Conservation (phyloP, 2,113 vertebrate genomes). For the Tinamus guttatus region DNA sequence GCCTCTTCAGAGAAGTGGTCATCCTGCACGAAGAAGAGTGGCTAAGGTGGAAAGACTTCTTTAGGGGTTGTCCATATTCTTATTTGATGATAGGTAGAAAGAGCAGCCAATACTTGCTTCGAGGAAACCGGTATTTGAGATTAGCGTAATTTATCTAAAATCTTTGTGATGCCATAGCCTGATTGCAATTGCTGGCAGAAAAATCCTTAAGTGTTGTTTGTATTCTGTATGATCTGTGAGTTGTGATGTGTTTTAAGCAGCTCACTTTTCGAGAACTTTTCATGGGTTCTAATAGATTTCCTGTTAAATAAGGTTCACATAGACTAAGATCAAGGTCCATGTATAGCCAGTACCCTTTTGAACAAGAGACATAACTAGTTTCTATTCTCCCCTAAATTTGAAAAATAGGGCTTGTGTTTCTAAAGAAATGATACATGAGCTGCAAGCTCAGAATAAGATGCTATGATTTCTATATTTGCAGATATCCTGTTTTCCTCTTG, state of each 20-base stretch:
- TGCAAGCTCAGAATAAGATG: constrained; percentile 20
- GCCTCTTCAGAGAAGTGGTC: background rate
- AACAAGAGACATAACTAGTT: background rate
- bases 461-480: constrained; percentile 42
- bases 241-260: background rate
- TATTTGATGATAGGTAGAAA: background rate
- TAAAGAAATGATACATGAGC: constrained; percentile 28
- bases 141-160: background rate
- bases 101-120: background rate
- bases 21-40: background rate
- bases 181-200: background rate
- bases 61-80: background rate
- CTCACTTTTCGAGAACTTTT: background rate
- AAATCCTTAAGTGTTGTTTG: background rate
- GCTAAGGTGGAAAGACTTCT: background rate
- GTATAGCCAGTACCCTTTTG: background rate
- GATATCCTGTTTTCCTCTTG: constrained; percentile 63
- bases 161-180: background rate
- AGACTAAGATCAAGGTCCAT: background rate
- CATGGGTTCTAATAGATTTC: background rate
- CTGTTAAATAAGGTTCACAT: background rate
- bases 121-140: background rate
- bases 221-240: background rate
- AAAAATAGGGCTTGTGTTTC: background rate
- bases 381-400: background rate